Evolutionary conservation across 2,797 vertebrate species (phyloP), one percentile per base, ranked within the genome.

Genomic region (Tenualosa ilisha): DNA sequence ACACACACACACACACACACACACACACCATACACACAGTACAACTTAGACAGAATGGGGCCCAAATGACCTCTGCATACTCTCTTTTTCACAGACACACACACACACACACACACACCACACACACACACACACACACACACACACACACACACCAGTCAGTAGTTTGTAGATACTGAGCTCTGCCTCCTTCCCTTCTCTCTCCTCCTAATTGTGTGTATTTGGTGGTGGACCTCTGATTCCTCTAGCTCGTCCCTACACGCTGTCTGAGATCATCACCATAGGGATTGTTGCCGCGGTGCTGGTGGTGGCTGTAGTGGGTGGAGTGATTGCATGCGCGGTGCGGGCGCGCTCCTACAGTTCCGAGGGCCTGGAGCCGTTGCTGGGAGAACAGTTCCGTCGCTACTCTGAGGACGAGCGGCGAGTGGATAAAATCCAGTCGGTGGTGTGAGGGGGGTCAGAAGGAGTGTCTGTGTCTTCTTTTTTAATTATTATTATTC

Each of bases 251-350:
- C 95, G 89, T 12, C 87, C 94, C 51, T 96, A 97, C 86, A 96
- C 93, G 31, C 86, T 97, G 86, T 96, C 97, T 54, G 97, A 99
- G 91, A 96, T 98, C 84, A 96, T 99, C 92, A 97, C 97, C 46
- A 96, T 98, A 7, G 96, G 94, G 54, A 94, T 99, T 8, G 93
- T 98, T 1, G 95, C 94, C 3, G 95, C 95, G 0, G 93, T 99
- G 83, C 91, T 97, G 86, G 94, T 97, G 43, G 94, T 97, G 83
- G 95, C 96, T 0, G 86, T 97, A 88, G 89, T 98, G 86, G 97
- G 96, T 0, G 93, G 92, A 24, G 91, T 93, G 59, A 94, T 95
- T 1, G 94, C 95, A 0, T 97, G 96, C 37, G 93, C 96, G 0
- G 87, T 97, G 63, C 96, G 94, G 0, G 92, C 90, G 81, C 96